Evolutionary conservation across 2,113 vertebrate species (phyloP), one percentile per base, ranked within the genome.

Genomic region (Macaca nemestrina): DNA sequence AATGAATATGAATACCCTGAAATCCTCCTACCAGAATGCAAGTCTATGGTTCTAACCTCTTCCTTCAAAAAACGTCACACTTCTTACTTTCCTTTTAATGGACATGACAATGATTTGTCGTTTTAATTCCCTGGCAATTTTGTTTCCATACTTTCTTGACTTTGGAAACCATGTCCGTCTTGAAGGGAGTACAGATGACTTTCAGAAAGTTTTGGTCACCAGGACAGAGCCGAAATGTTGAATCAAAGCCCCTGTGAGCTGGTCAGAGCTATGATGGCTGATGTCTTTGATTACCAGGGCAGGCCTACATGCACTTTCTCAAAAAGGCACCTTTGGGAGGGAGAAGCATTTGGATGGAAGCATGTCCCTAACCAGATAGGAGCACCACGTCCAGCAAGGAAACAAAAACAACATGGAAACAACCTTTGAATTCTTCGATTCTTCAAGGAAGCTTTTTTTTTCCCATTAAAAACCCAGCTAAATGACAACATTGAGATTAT

Each of bases 401-500:
- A 81, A 70, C 25, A 85, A n/a, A 20, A 22, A n/a, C 45, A 48
- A 52, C 22, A 32, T 72, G 20, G 68, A 76, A 87, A 59, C 57
- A 79, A 16, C 20, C 50, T 93, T 43, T 85, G 59, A 61, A 50
- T 97, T 82, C 57, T 87, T 32, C 78, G 48, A 5, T 95, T 94
- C 70, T 59, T 52, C 70, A 18, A 57, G 79, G 79, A 92, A 64
- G 45, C 43, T 16, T 90, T 94, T 68, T 43, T 82, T 84, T 72
- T 3, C 25, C 25, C 27, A 30, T 64, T 30, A 30, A 32, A 64
- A 64, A 64, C 61, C 61, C 27, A 32, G 61, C 84, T 82, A 91
- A 97, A 68, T 85, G 72, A 67, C 78, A 85, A 96, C 57, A 90
- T 73, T 93, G 45, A 80, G 88, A 84, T 90, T 88, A 86, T 90